Conservation (phyloP, 2,113 vertebrate species). For the Dipodomys ordii region DNA sequence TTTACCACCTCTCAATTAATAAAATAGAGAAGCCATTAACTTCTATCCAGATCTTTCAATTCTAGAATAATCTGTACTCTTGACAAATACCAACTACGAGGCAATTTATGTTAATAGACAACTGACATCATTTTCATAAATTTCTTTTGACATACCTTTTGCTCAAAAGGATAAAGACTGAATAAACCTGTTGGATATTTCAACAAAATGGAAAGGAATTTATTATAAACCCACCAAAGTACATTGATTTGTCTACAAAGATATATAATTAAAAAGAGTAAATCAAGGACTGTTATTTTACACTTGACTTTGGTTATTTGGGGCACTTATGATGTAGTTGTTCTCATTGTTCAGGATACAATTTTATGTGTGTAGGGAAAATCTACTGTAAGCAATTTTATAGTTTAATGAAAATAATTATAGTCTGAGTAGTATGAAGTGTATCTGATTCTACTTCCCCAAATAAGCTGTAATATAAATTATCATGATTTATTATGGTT, state of each 20-base stretch:
- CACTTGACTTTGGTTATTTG: constrained; percentile 87
- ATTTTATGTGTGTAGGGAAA: constrained; percentile 85
- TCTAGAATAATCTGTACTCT: constrained; percentile 82
- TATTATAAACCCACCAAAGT: constrained; percentile 80
- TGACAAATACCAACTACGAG: constrained; percentile 82
- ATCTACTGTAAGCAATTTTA: constrained; percentile 87
- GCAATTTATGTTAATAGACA: constrained; percentile 85
- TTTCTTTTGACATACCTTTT: constrained; percentile 86
- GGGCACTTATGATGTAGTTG: constrained; percentile 84
- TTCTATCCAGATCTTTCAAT: constrained; percentile 56
- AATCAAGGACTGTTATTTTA: constrained; percentile 88
- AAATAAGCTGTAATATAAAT: constrained; percentile 88
- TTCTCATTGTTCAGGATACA: constrained; percentile 81
- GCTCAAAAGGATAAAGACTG: constrained; percentile 84
- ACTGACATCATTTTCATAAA: constrained; percentile 84
- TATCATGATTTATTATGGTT: constrained; percentile 88
- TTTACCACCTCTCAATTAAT: constrained; percentile 49
- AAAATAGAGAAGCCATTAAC: constrained; percentile 74
- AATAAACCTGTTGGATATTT: constrained; percentile 81
- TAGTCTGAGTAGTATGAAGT: constrained; percentile 87
- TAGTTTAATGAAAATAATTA: constrained; percentile 91
- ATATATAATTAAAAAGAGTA: constrained; percentile 89
- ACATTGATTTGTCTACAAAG: constrained; percentile 87
- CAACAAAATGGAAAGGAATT: constrained; percentile 83
- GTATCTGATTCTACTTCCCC: constrained; percentile 84